Evolutionary conservation across 2,888 invertebrate genomes (phyloP), one percentile per base, ranked within the genome.

Genomic region (Cecidostiba fungosa): DNA sequence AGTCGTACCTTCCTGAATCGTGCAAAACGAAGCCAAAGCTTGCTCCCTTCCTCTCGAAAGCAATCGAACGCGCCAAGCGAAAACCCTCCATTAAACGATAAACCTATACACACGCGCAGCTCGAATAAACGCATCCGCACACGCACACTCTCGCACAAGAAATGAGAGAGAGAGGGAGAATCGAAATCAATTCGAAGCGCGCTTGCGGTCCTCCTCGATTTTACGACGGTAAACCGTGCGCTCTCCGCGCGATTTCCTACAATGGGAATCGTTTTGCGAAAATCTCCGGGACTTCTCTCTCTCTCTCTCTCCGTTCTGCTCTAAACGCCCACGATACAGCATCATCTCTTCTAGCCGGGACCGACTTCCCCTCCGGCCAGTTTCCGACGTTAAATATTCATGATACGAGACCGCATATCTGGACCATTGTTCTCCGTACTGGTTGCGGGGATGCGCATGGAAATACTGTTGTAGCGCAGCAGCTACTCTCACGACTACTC

Each of bases 391-490:
- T 90, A 90, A 90, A 90, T 90, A 90, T 90, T 90, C 90, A 90
- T 90, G 90, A 89, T 90, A 89, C 89, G 87, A 83, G 88, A 88
- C 88, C 88, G 89, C 90, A 87, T 90, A 90, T 90, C 90, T 90
- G 82, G 89, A 88, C 89, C 89, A 90, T 90, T 90, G 90, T 90
- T 89, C 88, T 87, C 88, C 86, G 19, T 32, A 14, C 43, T 43
- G 3, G 10, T 16, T 32, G 16, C 14, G 16, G 69, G 12, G 12
- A 4, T 3, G 32, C 8, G 29, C 29, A 14, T 29, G 69, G 69
- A 32, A 69, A 32, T 32, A 32, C 32, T 32, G 29, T 50, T 50
- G 50, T 50, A 50, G 50, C 4, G 10, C 12, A 43, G 12, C 12
- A 43, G 12, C 12, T 43, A 43, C 43, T 23, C 26, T 59, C 2